Evolutionary conservation across 2,888 invertebrate genomes (phyloP), one percentile per base, ranked within the genome.

Genomic region (Cloeon dipterum): DNA sequence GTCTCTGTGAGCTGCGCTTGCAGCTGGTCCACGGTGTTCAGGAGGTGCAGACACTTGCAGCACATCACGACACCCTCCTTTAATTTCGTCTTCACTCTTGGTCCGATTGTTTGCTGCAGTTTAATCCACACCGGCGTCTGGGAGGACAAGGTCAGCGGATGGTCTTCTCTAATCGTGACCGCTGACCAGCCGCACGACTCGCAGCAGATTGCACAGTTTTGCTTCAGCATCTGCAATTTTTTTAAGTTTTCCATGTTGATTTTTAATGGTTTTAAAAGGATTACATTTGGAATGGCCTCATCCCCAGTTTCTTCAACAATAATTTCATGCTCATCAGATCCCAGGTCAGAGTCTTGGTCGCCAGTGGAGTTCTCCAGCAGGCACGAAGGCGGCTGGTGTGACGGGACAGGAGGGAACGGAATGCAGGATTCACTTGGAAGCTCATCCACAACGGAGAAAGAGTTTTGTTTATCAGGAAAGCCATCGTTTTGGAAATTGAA

Each of bases 231-330:
- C 29, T 29, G n/a, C 7, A 29, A n/a, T n/a, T n/a, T n/a, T n/a
- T n/a, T n/a, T n/a, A n/a, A n/a, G n/a, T n/a, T n/a, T n/a, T n/a
- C n/a, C n/a, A n/a, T n/a, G n/a, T n/a, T 8, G 8, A 14, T 11
- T 11, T 29, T 29, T 8, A 8, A 8, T 14, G 8, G 7, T 23
- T n/a, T n/a, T 23, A 8, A 11, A 23, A 23, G 23, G 11, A 23
- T 29, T 29, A 29, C 29, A 29, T 5, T 14, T 7, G 16, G n/a
- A n/a, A 29, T 29, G n/a, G n/a, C 13, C n/a, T 29, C 29, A 8
- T 29, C 29, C 29, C 29, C 29, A 8, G 29, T 29, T n/a, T 29
- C 29, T 16, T 29, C 29, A 29, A 29, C 29, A 29, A 29, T 29
- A 16, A 29, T 29, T 14, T 29, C 29, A 16, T 29, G 29, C n/a